These are phyloP conservation scores for Potamilus streckersoni DNA, from an alignment of 1,140 invertebrate genomes.

Conservation along the genomic window DNA sequence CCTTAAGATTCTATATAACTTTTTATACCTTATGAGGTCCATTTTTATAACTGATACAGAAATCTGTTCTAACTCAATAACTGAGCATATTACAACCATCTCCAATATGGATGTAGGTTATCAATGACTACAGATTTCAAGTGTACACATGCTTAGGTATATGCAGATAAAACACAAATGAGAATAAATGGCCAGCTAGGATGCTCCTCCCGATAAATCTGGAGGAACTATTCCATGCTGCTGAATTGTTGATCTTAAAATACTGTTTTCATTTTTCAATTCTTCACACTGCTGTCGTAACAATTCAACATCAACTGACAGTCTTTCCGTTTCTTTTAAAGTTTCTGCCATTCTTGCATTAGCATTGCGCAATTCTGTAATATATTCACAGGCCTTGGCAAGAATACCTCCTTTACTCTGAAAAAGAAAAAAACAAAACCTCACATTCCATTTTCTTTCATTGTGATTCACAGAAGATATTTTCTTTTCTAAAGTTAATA, in stretches of 20 bases:
- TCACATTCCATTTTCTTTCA: no score
- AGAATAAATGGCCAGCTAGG: constrained; percentile 53
- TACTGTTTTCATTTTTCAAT: constrained; percentile 74
- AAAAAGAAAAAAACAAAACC: constrained; percentile 17
- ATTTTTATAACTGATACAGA: no score
- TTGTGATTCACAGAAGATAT: no score
- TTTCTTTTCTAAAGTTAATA: no score
- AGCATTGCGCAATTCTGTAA: constrained; percentile 83
- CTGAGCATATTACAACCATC: no score
- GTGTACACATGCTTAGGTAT: no score
- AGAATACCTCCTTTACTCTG: constrained; percentile 96
- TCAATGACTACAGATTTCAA: no score
- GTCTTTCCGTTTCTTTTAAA: constrained; percentile 74
- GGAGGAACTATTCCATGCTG: constrained; percentile 65
- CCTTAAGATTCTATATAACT: no score
- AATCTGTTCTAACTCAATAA: no score
- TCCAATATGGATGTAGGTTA: no score
- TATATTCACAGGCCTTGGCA: constrained; percentile 96
- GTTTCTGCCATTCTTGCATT: constrained; percentile 78
- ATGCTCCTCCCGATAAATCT: constrained; percentile 42
- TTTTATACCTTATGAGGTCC: no score
- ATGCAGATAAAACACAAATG: background rate
- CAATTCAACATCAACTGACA: constrained; percentile 72
- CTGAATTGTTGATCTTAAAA: constrained; percentile 71
- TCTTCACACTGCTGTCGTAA: constrained; percentile 74